phyloP scores from a whole-genome alignment of 2,797 vertebrate species.

The Sebastes flavidus region DNA sequence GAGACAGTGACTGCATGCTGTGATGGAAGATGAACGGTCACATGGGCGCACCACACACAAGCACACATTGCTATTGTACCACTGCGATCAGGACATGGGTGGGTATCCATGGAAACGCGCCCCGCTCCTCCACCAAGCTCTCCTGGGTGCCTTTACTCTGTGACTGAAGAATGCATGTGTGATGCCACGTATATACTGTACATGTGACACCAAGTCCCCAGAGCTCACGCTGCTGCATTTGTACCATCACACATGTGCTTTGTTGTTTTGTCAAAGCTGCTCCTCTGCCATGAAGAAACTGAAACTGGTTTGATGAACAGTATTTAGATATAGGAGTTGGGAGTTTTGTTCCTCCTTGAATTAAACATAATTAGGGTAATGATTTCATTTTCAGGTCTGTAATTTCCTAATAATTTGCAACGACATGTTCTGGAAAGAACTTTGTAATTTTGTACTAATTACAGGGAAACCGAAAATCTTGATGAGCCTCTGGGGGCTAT shows the following conservation, averaged over 20 bases:
- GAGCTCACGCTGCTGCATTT: constrained; percentile 1
- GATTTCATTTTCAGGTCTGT: background rate
- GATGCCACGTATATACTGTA: background rate
- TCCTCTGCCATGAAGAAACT: background rate
- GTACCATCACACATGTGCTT: constrained; percentile 4
- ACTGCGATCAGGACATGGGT: background rate
- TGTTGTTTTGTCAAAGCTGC: constrained; percentile 22
- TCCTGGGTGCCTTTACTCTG: background rate
- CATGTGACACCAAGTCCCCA: constrained; percentile 4
- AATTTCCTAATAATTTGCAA: background rate
- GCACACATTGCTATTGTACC: constrained; percentile 1
- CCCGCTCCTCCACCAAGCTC: background rate
- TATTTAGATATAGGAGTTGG: background rate
- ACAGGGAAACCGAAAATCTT: background rate
- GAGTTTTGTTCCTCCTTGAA: background rate
- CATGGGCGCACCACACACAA: background rate
- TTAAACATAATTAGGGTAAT: background rate
- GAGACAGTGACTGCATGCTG: constrained; percentile 11
- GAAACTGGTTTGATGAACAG: background rate
- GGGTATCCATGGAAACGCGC: constrained; percentile 47
- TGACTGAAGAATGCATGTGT: constrained; percentile 13
- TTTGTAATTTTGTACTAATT: background rate
- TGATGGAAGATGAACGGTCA: constrained; percentile 30
- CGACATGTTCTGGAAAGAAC: background rate
- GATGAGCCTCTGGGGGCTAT: too few species aligned